These are phyloP conservation scores for Dicycla oo DNA, from an alignment of 2,888 invertebrate genomes.

Conservation along the genomic window DNA sequence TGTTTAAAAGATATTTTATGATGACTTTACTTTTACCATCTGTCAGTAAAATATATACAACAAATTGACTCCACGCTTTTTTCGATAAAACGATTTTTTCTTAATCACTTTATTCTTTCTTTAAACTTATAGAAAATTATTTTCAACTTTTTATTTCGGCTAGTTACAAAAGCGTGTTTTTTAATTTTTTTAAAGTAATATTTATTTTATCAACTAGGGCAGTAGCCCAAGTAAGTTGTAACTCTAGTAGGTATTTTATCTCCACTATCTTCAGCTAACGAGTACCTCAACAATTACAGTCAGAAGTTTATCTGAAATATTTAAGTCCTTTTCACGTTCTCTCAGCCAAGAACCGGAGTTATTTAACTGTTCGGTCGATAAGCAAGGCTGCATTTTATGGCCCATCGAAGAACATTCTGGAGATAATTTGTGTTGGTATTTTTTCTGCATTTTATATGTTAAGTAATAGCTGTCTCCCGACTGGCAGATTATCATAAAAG, in stretches of 20 bases:
- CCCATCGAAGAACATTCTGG: conserved; percentile 55
- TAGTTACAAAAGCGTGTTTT: no score
- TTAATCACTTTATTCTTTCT: no score
- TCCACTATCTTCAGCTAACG: conserved; percentile 25
- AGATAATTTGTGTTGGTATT: conserved; percentile 68
- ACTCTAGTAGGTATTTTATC: background rate
- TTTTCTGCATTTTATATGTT: conserved; percentile 68
- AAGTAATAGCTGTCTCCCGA: conserved; percentile 65
- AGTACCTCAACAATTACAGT: conserved; percentile 17
- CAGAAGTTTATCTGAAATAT: conserved; percentile 57
- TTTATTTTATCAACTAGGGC: no score
- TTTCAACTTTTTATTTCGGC: no score
- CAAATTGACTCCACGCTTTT: no score
- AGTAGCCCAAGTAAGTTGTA: background rate
- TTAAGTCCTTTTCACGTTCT: conserved; percentile 50
- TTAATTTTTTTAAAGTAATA: no score
- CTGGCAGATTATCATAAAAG: conserved; percentile 63
- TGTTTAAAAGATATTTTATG: no score
- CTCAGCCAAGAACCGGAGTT: conserved; percentile 46
- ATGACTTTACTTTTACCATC: no score
- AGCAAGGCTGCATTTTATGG: conserved; percentile 68
- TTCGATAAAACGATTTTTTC: no score
- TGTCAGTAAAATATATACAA: no score
- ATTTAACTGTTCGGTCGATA: conserved; percentile 64
- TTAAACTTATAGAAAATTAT: no score